Evolutionary conservation across 2,888 invertebrate species (phyloP), one percentile per base, ranked within the genome.

Genomic region (Megaustenia siamemsis): DNA sequence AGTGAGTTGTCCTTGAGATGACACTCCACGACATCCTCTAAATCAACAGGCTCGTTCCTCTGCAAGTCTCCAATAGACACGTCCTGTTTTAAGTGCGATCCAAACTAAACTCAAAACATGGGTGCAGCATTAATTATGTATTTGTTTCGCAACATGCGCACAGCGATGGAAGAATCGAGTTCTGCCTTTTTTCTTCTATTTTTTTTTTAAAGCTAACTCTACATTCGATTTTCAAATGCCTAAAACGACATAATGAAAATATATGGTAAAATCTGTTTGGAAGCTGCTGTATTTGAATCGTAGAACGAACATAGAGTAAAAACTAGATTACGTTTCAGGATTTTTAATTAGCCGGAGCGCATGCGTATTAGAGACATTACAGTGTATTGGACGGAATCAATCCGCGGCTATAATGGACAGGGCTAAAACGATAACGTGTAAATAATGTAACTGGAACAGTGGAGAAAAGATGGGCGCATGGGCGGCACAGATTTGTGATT

Each of bases 111-210:
- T 49, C 18, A 32, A 28, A 32, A 49, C 73, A 73, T 32, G 49
- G 49, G n/a, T 49, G 6, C 45, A 49, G 21, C 73, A 73, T 73
- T 73, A 73, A 73, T 73, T 73, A 73, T 73, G 73, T 73, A 73
- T 73, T 73, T 73, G 49, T 73, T 73, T 49, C 73, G 49, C 73
- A 49, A 73, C 73, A 73, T 73, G 73, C 73, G 35, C 73, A 73
- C 45, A 32, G 32, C 73, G 32, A 32, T 73, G 28, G 49, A 73
- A 73, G 49, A 73, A 73, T 73, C 15, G 49, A 28, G 49, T 73
- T 73, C 73, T 49, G 73, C 49, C 32, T 73, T 68, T 60, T 73
- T 49, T 49, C n/a, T n/a, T n/a, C n/a, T n/a, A n/a, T n/a, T n/a
- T n/a, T n/a, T n/a, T n/a, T n/a, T n/a, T n/a, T n/a, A n/a, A n/a